Evolutionary conservation across 2,888 invertebrate genomes (phyloP).

Genomic region (Allolobophora icterica): DNA sequence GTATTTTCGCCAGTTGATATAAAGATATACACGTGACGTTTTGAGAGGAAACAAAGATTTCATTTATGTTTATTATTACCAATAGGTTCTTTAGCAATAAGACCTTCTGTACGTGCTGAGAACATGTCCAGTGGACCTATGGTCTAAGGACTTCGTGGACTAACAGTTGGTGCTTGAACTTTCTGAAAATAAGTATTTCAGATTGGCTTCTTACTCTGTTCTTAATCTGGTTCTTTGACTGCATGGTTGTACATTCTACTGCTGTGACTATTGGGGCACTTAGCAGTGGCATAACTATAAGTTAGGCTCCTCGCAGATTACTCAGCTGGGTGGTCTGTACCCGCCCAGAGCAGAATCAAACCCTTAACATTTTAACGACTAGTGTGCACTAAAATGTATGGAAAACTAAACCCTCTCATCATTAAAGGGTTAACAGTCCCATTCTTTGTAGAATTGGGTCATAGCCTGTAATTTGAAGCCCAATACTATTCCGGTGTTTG

Average conservation of each 20-base stretch:
- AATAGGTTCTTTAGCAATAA: background rate
- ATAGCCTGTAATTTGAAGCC: background rate
- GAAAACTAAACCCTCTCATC: too few relatives aligned
- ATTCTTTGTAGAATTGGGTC: background rate
- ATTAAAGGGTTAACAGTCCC: too few relatives aligned
- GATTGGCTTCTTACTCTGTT: background rate
- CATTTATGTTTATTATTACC: background rate
- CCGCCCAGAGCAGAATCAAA: background rate
- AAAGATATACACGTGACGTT: background rate
- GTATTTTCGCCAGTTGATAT: background rate
- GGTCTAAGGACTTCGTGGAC: background rate
- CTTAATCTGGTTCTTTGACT: background rate
- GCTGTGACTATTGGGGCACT: too few relatives aligned
- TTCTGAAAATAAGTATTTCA: background rate
- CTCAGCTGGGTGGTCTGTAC: background rate
- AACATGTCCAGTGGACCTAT: background rate
- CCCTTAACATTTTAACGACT: too few relatives aligned
- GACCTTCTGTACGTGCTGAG: background rate
- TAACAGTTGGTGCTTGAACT: background rate
- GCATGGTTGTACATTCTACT: background rate
- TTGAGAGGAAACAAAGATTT: background rate
- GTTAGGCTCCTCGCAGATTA: background rate
- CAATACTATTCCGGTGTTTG: background rate
- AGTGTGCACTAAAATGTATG: too few relatives aligned
- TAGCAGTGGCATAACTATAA: background rate